These are phyloP conservation scores for Myiagra hebetior DNA, from an alignment of 2,113 vertebrate species.

Conservation along the genomic window DNA sequence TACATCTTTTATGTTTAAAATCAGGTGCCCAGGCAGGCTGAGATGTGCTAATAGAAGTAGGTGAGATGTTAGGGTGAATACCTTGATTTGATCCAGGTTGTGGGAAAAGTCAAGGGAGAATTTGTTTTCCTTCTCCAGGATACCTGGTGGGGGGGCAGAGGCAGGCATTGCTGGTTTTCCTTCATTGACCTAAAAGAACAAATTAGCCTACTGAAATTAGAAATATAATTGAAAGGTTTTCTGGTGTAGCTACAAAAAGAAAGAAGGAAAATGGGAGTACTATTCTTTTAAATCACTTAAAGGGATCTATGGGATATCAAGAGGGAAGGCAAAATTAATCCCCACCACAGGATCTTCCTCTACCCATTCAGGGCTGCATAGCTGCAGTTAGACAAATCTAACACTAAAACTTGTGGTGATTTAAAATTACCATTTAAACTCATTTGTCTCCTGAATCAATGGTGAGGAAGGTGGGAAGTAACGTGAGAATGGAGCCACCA, in stretches of 20 bases:
- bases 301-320: neutral
- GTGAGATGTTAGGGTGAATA: neutral
- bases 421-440: neutral
- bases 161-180: neutral
- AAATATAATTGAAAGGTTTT: neutral
- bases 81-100: neutral
- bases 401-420: neutral
- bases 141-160: fast-evolving
- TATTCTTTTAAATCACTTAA: neutral
- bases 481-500: neutral
- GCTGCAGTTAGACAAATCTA: neutral
- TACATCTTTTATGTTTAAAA: neutral
- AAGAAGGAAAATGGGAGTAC: neutral
- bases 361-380: neutral
- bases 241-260: neutral
- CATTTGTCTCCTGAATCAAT: neutral
- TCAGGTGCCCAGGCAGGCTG: neutral
- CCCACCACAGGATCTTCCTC: neutral
- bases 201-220: neutral
- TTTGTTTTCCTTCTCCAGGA: neutral
- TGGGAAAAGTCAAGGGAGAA: neutral
- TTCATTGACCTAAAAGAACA: neutral
- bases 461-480: neutral
- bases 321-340: neutral
- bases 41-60: neutral